Base-by-base conservation (phyloP, 2,113 vertebrate genomes). In the Chionis minor region DNA sequence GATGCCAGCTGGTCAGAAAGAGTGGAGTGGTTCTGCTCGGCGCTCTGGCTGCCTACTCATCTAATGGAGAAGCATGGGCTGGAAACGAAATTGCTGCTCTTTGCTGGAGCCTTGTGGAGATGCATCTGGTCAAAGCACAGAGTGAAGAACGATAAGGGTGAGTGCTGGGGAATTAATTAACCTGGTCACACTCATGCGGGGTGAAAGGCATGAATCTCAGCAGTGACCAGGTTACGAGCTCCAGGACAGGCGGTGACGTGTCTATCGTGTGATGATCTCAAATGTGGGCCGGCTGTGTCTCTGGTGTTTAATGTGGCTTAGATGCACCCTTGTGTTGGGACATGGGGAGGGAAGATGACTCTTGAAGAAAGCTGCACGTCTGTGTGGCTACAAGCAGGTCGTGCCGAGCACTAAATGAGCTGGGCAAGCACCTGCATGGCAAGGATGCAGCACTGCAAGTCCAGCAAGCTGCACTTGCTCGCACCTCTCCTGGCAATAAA, bases 1-100 rank as follows among this genome's bases (percentile, higher is more conserved):
- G 63, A 35, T 1, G 1, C 27, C 19, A 23, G 52, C 12, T 5
- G 21, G 20, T 30, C 52, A 47, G 58, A 47, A 91, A 51, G 0
- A 3, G 19, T 16, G 20, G 19, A 9, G 0, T 3, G 0, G 51
- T 87, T 58, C 56, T 74, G 28, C 44, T 59, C 6, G 0, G 5
- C 3, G 1, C 18, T 81, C 32, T 4, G 3, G 38, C 16, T 35
- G 24, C 42, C 47, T 32, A 18, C 17, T 80, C 17, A 47, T 6
- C 12, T n/a, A 26, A 55, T 23, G 61, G 66, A 88, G 44, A 59
- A 56, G 2, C 3, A 12, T 38, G 47, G 7, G 3, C 45, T 91
- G 52, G 33, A 69, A 90, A 52, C 45, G 2, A 58, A 35, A 22
- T 30, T 26, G 8, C 16, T 89, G 32, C 17, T 51, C 16, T 89